These are phyloP conservation scores for Girardinichthys multiradiatus DNA, from an alignment of 2,113 vertebrate species.

Conservation along the genomic window DNA sequence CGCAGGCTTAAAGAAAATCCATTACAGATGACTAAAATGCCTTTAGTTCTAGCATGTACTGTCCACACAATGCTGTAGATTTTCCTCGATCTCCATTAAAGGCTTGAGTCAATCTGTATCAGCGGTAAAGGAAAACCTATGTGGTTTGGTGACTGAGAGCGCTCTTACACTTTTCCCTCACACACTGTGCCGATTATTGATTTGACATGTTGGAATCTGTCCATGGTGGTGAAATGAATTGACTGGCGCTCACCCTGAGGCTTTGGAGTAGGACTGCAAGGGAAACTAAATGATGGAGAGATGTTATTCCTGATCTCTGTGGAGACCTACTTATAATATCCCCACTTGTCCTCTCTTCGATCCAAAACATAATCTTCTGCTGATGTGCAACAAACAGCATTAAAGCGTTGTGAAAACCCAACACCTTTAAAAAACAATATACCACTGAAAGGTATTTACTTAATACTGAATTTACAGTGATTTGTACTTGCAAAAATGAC, in stretches of 20 bases:
- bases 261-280: slow-evolving; percentile 12
- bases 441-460: not conserved
- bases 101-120: slow-evolving; percentile 12
- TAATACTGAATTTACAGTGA: too few relatives aligned
- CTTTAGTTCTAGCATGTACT: slow-evolving; percentile 8
- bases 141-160: slow-evolving; percentile 8
- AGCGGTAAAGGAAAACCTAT: slow-evolving; percentile 15
- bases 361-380: not conserved
- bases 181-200: slow-evolving; percentile 47
- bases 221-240: slow-evolving; percentile 65
- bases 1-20: slow-evolving; percentile 59
- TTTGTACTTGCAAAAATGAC: too few relatives aligned
- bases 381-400: not conserved
- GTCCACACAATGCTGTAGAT: not conserved
- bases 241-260: slow-evolving; percentile 12
- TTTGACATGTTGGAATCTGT: slow-evolving; percentile 54
- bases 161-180: slow-evolving; percentile 19
- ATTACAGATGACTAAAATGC: slow-evolving; percentile 36
- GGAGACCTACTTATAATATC: not conserved
- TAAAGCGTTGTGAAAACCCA: not conserved
- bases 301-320: not conserved
- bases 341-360: not conserved
- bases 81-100: slow-evolving; percentile 4
- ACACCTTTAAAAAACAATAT: not conserved
- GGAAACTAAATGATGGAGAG: not conserved